These are phyloP conservation scores for Arvicola amphibius DNA, from an alignment of 2,797 vertebrate species.

Conservation along the genomic window DNA sequence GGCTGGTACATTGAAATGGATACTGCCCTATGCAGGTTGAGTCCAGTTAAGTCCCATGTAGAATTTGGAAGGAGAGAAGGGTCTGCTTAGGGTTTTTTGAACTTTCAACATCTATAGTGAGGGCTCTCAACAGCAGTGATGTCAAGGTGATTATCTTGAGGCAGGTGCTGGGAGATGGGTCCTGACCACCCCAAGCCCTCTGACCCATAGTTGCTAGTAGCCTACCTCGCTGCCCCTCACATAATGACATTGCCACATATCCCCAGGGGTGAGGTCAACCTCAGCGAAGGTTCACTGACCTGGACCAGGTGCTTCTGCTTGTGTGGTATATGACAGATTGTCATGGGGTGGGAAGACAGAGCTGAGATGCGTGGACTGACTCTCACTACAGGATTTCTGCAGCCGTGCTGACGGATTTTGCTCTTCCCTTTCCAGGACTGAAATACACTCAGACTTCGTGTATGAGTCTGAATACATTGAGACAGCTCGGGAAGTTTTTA, in stretches of 20 bases:
- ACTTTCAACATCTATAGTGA: no score
- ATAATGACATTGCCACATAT: not conserved
- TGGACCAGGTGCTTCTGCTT: fast-evolving
- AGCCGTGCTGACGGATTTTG: not conserved
- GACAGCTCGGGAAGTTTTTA: not conserved
- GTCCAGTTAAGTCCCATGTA: not conserved
- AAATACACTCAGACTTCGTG: not conserved
- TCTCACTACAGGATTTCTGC: not conserved
- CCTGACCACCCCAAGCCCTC: not conserved
- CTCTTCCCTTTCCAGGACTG: not conserved
- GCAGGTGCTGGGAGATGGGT: fast-evolving
- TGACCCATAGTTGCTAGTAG: not conserved
- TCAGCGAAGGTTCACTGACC: not conserved
- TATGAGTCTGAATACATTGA: not conserved
- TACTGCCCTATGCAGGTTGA: not conserved
- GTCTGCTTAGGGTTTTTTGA: not conserved
- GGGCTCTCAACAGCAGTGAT: not conserved
- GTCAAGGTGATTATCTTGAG: fast-evolving
- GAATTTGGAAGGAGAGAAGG: not conserved
- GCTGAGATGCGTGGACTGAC: no score
- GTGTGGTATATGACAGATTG: fast-evolving
- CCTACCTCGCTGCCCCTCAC: not conserved
- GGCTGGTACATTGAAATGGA: no score
- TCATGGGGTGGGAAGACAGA: no score
- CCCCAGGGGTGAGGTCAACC: not conserved